A percentile compares a stretch with the other conserved stretches of the same genome.
Evolutionary conservation across 2,888 invertebrate species (phyloP).

Genomic region (Xanthia togata): DNA sequence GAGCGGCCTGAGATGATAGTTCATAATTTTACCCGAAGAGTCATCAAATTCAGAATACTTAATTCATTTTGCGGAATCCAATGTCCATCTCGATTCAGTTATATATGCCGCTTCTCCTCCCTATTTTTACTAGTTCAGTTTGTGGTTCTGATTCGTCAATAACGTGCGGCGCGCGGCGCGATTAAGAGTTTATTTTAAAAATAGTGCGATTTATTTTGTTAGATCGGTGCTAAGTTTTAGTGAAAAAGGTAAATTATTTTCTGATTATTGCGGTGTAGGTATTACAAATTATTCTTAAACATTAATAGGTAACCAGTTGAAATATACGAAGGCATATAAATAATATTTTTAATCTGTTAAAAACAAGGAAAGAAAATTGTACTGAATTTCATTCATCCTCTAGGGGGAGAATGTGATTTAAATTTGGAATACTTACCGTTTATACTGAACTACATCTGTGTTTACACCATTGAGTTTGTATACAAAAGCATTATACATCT

Average conservation of each 20-base stretch:
- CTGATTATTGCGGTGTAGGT: not conserved
- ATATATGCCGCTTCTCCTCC: conserved; percentile 20
- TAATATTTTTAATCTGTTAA: too few species aligned
- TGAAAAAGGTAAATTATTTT: conserved; percentile 20
- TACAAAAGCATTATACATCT: too few species aligned
- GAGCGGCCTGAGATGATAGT: conserved; percentile 5
- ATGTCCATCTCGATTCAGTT: conserved; percentile 4
- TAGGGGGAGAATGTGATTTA: too few species aligned
- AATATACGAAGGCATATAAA: too few species aligned
- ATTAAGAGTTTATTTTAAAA: conserved; percentile 11
- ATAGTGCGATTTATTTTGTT: not conserved
- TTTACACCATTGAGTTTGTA: too few species aligned
- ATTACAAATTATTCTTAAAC: not conserved
- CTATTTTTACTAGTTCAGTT: conserved; percentile 17
- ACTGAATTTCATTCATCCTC: too few species aligned
- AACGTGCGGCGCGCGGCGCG: conserved; percentile 25
- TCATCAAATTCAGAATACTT: conserved; percentile 10
- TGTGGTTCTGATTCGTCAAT: conserved; percentile 21
- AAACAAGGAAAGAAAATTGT: too few species aligned
- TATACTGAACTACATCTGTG: too few species aligned
- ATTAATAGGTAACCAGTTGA: not conserved
- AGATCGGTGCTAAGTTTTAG: not conserved
- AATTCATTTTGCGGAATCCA: not conserved
- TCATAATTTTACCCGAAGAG: not conserved
- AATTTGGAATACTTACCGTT: too few species aligned